Evolutionary conservation across 2,113 vertebrate species (phyloP).

Genomic region (Halichoerus grypus): DNA sequence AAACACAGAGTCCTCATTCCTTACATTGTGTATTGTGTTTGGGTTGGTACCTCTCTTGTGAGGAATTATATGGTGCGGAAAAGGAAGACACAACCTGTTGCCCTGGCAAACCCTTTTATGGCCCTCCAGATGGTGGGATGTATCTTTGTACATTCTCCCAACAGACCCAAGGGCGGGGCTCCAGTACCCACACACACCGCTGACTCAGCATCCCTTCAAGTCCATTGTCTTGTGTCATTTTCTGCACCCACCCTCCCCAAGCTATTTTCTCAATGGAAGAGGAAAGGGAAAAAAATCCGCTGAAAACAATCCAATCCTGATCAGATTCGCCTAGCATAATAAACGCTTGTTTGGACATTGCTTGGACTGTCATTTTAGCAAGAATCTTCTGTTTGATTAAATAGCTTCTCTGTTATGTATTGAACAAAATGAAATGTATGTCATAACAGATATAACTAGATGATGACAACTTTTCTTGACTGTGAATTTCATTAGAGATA

Average conservation of each 20-base stretch:
- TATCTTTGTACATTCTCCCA: not conserved
- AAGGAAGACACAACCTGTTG: constrained; percentile 3
- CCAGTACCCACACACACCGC: not conserved
- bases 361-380: constrained; percentile 86
- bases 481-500: constrained; percentile 89
- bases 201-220: not conserved
- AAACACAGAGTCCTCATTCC: constrained; percentile 77
- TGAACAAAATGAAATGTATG: constrained; percentile 88
- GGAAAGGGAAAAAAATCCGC: constrained; percentile 11
- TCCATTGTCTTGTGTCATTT: constrained; percentile 67
- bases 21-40: not conserved
- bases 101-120: not conserved
- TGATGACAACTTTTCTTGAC: constrained; percentile 88
- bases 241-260: constrained; percentile 29
- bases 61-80: constrained; percentile 58
- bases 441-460: constrained; percentile 89
- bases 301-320: constrained; percentile 85
- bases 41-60: constrained; percentile 58
- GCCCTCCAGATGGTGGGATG: not conserved
- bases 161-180: not conserved
- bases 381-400: constrained; percentile 86
- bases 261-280: constrained; percentile 81
- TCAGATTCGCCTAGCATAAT: constrained; percentile 84
- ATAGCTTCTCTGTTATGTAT: constrained; percentile 87
- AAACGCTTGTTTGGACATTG: constrained; percentile 87